Evolutionary conservation across 2,888 invertebrate genomes (phyloP).

Genomic region (Trachelus tabidus): DNA sequence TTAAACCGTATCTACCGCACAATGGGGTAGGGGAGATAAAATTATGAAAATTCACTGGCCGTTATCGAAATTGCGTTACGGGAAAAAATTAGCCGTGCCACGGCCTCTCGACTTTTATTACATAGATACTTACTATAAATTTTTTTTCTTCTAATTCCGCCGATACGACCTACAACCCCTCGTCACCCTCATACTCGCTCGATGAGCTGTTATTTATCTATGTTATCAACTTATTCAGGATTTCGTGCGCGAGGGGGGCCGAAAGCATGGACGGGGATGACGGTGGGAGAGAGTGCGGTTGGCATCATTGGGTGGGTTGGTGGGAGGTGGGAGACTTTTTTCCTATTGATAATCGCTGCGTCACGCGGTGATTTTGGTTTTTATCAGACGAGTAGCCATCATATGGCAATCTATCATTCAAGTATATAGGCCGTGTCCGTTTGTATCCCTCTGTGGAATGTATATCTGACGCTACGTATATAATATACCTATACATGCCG

Average conservation of each 20-base stretch:
- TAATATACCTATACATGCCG: neutral
- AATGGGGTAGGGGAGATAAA: neutral
- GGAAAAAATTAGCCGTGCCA: neutral
- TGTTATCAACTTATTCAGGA: neutral
- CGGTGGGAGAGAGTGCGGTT: neutral
- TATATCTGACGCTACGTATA: neutral
- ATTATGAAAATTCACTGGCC: neutral
- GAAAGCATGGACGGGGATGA: neutral
- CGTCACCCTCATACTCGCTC: neutral
- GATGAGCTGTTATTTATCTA: too few species aligned
- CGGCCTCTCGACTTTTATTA: neutral
- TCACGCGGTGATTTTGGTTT: slow-evolving; percentile 3
- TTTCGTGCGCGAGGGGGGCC: neutral
- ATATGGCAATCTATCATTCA: slow-evolving; percentile 18
- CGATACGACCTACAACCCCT: neutral
- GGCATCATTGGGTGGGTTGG: neutral
- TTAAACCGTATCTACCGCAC: neutral
- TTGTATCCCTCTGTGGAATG: neutral
- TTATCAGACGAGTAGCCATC: slow-evolving; percentile 10
- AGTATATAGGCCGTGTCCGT: neutral
- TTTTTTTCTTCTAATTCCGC: neutral
- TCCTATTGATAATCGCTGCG: slow-evolving; percentile 4
- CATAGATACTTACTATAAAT: neutral
- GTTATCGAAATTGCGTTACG: neutral
- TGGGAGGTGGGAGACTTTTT: neutral